Evolutionary conservation across 2,113 vertebrate species (phyloP).

Genomic region (Chamaea fasciata): DNA sequence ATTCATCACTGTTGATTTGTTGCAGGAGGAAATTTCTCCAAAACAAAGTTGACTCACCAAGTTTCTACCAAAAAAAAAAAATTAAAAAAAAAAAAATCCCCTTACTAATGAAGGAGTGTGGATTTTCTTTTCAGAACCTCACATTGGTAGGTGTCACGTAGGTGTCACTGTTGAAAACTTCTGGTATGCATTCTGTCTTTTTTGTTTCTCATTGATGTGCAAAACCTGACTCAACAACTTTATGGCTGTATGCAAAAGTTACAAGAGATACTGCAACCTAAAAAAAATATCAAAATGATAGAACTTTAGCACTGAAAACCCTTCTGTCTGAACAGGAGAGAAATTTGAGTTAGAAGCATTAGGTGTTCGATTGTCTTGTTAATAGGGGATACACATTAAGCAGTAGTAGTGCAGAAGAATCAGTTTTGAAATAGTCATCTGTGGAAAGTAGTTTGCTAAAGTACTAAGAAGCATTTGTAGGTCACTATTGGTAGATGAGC

Average conservation of each 20-base stretch:
- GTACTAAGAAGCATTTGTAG: neutral
- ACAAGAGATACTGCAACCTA: neutral
- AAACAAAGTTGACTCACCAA: conserved; percentile 17
- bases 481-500: neutral
- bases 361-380: fast-evolving
- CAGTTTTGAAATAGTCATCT: neutral
- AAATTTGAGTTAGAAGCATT: neutral
- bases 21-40: conserved; percentile 52
- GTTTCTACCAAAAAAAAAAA: neutral
- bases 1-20: conserved; percentile 37
- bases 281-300: neutral
- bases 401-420: neutral
- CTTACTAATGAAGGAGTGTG: neutral
- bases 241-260: neutral
- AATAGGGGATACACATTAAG: neutral
- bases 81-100: neutral
- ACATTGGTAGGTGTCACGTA: no score
- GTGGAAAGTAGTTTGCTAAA: neutral
- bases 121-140: neutral
- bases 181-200: neutral
- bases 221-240: neutral
- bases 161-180: neutral
- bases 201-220: fast-evolving
- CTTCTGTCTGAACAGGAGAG: neutral
- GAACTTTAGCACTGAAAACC: neutral